Conservation (phyloP, 2,797 vertebrate genomes). For the Manis pentadactyla region DNA sequence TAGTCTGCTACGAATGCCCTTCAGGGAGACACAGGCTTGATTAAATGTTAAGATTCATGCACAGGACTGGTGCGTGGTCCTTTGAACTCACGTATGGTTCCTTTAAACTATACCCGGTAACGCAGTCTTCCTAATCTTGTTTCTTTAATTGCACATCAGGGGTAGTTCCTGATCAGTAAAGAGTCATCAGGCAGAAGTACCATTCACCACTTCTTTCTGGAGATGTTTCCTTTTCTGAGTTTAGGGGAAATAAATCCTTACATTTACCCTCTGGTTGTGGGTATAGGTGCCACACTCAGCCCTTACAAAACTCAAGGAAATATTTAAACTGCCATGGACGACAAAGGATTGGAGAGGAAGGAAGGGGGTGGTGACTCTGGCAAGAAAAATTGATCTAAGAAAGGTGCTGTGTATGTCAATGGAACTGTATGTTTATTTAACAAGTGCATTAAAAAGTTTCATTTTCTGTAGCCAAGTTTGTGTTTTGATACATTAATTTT, state of each 20-base stretch:
- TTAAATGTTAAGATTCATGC: not conserved
- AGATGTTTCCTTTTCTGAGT: slow-evolving; percentile 78
- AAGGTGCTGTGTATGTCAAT: slow-evolving; percentile 72
- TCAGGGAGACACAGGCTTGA: slow-evolving; percentile 28
- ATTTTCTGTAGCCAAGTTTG: slow-evolving; percentile 83
- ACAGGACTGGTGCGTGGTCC: slow-evolving; percentile 31
- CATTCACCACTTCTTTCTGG: slow-evolving; percentile 74
- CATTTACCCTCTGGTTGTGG: not conserved
- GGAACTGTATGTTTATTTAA: slow-evolving; percentile 65
- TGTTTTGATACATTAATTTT: slow-evolving; percentile 88
- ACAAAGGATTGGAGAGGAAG: not conserved
- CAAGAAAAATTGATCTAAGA: slow-evolving; percentile 3
- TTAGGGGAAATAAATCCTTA: slow-evolving; percentile 59
- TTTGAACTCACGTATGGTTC: slow-evolving; percentile 71
- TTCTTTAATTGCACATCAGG: slow-evolving; percentile 71
- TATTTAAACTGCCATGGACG: slow-evolving; percentile 53
- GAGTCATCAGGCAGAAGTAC: slow-evolving; percentile 73
- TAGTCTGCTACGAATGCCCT: not conserved
- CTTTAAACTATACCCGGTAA: slow-evolving; percentile 81
- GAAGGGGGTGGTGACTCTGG: not conserved
- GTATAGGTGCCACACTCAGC: slow-evolving; percentile 13
- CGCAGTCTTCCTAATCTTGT: slow-evolving; percentile 86
- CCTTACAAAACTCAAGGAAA: slow-evolving; percentile 52
- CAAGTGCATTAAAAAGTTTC: slow-evolving; percentile 82
- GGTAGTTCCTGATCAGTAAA: slow-evolving; percentile 81